Evolutionary conservation across 35 echinoderm and acorn worm genomes (phyloP).

Genomic region (Ophioderma brevispina): DNA sequence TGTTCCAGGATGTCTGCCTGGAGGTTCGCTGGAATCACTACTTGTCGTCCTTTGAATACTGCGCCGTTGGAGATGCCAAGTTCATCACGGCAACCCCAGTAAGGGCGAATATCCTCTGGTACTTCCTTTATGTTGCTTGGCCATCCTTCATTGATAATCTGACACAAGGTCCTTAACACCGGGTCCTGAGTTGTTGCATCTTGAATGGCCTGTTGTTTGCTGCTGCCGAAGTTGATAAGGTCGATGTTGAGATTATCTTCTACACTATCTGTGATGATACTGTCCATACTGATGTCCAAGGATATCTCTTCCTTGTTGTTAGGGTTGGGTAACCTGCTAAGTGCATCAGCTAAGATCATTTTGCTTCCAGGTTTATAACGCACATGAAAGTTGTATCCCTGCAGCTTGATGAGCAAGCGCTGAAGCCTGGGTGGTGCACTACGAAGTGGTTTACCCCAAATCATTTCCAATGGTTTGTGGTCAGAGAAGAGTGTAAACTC

Average conservation of each 20-base stretch:
- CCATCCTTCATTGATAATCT: constrained; percentile 12
- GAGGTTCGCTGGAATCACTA: constrained; percentile 15
- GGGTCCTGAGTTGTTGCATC: constrained; percentile 35
- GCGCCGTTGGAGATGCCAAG: too few relatives aligned
- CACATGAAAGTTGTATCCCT: constrained; percentile 47
- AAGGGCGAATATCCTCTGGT: background rate
- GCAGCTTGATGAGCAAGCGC: constrained; percentile 49
- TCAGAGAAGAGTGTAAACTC: too few relatives aligned
- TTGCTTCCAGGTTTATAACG: constrained; percentile 48
- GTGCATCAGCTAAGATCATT: constrained; percentile 50
- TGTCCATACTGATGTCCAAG: background rate
- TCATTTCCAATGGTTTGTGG: constrained; percentile 60
- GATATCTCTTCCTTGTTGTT: background rate
- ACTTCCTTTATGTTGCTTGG: constrained; percentile 25
- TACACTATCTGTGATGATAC: background rate
- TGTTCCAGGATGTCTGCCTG: constrained; percentile 20
- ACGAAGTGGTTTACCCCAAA: constrained; percentile 43
- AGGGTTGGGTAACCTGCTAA: background rate
- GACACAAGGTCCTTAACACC: constrained; percentile 21
- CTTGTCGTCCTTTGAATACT: constrained; percentile 30
- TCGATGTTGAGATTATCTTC: background rate
- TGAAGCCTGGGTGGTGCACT: too few relatives aligned
- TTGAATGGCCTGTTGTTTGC: constrained; percentile 12
- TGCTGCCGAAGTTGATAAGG: background rate
- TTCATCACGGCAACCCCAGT: constrained; percentile 52